phyloP scores from a whole-genome alignment of 2,888 invertebrate genomes.

The Ferdinandea cuprea region DNA sequence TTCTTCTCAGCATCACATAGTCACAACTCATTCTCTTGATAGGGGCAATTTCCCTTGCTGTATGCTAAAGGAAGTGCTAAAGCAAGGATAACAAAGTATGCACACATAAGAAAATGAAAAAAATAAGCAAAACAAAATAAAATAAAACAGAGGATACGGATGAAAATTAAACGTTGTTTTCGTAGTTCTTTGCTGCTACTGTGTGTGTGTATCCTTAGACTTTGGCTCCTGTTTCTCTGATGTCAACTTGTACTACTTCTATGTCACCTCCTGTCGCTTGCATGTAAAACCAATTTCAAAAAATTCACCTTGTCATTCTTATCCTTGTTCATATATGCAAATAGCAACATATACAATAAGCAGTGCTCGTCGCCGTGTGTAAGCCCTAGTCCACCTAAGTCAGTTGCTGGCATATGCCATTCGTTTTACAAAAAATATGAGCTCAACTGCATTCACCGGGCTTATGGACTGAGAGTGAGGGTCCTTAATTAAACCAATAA shows the following conservation, averaged over 20 bases:
- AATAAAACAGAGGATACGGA: constrained; percentile 61
- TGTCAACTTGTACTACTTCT: too few species aligned
- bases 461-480: neutral
- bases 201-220: neutral
- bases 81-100: constrained; percentile 34
- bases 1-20: constrained; percentile 22
- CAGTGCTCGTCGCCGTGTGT: constrained; percentile 7
- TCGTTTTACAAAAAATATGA: constrained; percentile 41
- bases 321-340: constrained; percentile 27
- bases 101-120: neutral
- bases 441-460: constrained; percentile 20
- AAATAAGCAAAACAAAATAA: constrained; percentile 7
- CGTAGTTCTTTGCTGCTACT: constrained; percentile 13
- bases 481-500: constrained; percentile 69
- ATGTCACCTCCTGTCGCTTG: constrained; percentile 53
- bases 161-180: constrained; percentile 63
- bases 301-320: constrained; percentile 35
- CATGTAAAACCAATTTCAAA: constrained; percentile 69
- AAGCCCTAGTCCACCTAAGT: constrained; percentile 37
- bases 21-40: constrained; percentile 51
- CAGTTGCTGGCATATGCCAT: constrained; percentile 52
- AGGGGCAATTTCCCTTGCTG: constrained; percentile 37
- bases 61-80: constrained; percentile 35
- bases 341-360: constrained; percentile 33
- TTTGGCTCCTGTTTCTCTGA: constrained; percentile 7